Evolutionary conservation across 1,140 invertebrate species (phyloP).

Genomic region (Microplitis demolitor): DNA sequence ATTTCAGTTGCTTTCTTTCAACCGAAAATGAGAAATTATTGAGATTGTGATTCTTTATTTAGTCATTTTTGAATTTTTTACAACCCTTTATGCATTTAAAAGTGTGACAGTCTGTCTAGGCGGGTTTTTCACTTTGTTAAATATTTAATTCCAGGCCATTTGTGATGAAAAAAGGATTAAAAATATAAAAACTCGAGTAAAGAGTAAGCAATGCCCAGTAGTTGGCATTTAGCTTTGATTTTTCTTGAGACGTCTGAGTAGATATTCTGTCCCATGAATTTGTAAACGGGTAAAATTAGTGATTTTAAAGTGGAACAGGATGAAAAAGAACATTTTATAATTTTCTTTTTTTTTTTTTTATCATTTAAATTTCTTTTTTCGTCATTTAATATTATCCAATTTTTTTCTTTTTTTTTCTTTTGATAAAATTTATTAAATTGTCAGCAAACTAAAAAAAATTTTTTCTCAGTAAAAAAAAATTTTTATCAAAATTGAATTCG

Average conservation of each 20-base stretch:
- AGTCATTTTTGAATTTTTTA: no score
- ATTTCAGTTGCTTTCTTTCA: no score
- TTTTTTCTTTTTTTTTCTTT: neutral
- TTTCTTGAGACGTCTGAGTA: slow-evolving; percentile 56
- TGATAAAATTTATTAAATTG: neutral
- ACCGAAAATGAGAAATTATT: no score
- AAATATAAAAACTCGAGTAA: slow-evolving; percentile 1
- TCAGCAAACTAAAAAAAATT: no score
- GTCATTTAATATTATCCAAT: neutral
- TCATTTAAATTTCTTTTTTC: neutral
- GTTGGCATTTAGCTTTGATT: slow-evolving; percentile 59
- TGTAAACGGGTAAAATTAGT: slow-evolving; percentile 60
- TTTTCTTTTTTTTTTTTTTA: neutral
- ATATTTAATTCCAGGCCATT: slow-evolving; percentile 29
- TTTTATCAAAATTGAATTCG: no score
- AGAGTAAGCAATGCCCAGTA: slow-evolving; percentile 27
- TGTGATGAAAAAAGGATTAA: slow-evolving; percentile 13
- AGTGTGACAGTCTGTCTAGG: neutral
- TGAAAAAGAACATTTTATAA: slow-evolving; percentile 13
- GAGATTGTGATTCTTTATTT: no score
- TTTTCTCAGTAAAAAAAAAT: no score
- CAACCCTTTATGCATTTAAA: neutral
- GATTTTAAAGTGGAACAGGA: slow-evolving; percentile 54
- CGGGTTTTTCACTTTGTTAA: slow-evolving; percentile 28
- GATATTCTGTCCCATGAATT: slow-evolving; percentile 56